A percentile compares a stretch with the other conserved stretches of the same genome.
Conservation (phyloP, 2,797 vertebrate species). For the Sternotherus odoratus region DNA sequence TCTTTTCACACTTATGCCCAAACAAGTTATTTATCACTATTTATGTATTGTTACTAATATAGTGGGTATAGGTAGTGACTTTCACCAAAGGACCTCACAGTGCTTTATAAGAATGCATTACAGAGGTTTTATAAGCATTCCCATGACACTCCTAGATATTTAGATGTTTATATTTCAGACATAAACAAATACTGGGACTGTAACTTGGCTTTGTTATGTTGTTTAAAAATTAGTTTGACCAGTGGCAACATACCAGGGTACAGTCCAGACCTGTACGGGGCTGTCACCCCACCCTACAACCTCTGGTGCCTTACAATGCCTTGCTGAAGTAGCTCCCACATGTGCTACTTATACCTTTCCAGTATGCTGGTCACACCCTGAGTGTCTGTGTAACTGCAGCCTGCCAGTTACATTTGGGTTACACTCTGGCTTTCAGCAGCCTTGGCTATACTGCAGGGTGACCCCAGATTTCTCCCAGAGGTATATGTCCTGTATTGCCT, state of each 20-base stretch:
- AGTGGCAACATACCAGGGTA: not conserved
- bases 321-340: not conserved
- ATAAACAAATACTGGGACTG: conserved; percentile 59
- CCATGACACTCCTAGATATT: conserved; percentile 35
- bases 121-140: conserved; percentile 36
- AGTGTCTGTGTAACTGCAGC: too few species aligned
- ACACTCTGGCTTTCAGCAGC: too few species aligned
- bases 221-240: conserved; percentile 8
- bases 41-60: not conserved
- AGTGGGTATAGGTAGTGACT: fast-evolving
- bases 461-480: too few species aligned
- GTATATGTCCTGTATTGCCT: too few species aligned
- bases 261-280: not conserved
- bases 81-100: not conserved
- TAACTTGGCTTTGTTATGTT: not conserved
- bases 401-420: too few species aligned
- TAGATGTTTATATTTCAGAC: conserved; percentile 44
- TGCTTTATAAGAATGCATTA: not conserved
- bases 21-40: not conserved
- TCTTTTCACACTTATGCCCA: not conserved
- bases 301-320: not conserved
- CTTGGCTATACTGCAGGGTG: too few species aligned
- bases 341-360: not conserved
- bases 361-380: not conserved
- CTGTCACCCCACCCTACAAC: not conserved